phyloP scores from a whole-genome alignment of 2,113 vertebrate species.

The Vidua chalybeata region DNA sequence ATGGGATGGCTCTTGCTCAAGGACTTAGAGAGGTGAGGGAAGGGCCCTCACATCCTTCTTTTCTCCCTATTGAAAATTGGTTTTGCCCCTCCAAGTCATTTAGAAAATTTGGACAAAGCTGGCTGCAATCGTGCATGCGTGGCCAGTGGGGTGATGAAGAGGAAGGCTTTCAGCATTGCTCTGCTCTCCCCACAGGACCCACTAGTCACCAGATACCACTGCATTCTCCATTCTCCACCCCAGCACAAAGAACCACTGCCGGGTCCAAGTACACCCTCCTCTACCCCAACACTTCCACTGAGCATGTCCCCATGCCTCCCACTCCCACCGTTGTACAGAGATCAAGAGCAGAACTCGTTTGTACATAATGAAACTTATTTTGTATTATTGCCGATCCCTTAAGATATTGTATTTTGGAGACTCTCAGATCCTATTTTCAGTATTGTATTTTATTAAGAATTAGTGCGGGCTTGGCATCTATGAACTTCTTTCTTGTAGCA shows the following conservation, averaged over 20 bases:
- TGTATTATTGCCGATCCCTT: slow-evolving; percentile 81
- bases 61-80: background rate
- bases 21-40: background rate
- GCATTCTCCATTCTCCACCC: background rate
- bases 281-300: background rate
- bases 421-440: slow-evolving; percentile 72
- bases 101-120: slow-evolving; percentile 8
- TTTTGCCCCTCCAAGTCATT: background rate
- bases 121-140: background rate
- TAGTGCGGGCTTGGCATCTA: slow-evolving; percentile 78
- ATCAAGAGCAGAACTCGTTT: slow-evolving; percentile 83
- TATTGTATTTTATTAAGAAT: slow-evolving; percentile 82
- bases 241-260: slow-evolving; percentile 62
- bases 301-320: slow-evolving; percentile 29
- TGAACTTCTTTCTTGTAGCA: slow-evolving; percentile 45
- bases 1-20: background rate
- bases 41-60: slow-evolving; percentile 15
- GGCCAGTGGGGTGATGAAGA: background rate
- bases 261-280: slow-evolving; percentile 24
- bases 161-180: background rate
- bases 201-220: slow-evolving; percentile 31
- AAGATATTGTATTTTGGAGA: slow-evolving; percentile 85
- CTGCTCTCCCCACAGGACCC: background rate
- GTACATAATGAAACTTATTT: slow-evolving; percentile 86
- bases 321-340: slow-evolving; percentile 76